Conservation (phyloP, 2,888 invertebrate species). For the Lydus trimaculatus region DNA sequence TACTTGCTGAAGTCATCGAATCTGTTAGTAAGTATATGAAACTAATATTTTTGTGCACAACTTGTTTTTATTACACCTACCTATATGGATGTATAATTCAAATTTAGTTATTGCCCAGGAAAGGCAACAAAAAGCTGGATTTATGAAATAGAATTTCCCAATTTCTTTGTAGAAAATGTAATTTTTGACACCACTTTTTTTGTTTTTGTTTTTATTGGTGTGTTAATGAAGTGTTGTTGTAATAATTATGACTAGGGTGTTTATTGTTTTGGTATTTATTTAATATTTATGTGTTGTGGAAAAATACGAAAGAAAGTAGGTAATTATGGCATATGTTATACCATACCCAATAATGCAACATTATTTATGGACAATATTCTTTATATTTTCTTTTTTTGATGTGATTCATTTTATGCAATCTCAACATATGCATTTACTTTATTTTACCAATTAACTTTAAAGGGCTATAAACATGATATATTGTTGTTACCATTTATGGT, state of each 20-base stretch:
- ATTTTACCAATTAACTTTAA: conserved; percentile 13
- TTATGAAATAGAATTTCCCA: background rate
- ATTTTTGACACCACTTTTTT: too few species aligned
- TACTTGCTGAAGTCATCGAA: conserved; percentile 93
- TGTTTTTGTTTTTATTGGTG: background rate
- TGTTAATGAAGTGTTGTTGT: background rate
- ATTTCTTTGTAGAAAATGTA: background rate
- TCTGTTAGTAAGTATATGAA: conserved; percentile 81
- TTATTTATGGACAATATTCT: background rate
- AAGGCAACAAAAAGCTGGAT: too few species aligned
- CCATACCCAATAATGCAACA: background rate
- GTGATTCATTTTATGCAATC: conserved; percentile 11
- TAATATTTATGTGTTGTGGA: background rate
- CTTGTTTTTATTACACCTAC: conserved; percentile 53
- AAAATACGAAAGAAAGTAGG: conserved; percentile 2
- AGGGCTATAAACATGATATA: conserved; percentile 12
- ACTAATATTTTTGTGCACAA: conserved; percentile 60
- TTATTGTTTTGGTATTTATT: background rate
- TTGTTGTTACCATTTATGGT: conserved; percentile 9
- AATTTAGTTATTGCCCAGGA: background rate
- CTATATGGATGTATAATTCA: too few species aligned
- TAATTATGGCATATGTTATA: background rate
- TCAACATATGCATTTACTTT: background rate
- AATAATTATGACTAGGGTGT: background rate
- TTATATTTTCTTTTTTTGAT: background rate